Conservation (phyloP, 35 echinoderm and acorn worm species). For the Lytechinus pictus region DNA sequence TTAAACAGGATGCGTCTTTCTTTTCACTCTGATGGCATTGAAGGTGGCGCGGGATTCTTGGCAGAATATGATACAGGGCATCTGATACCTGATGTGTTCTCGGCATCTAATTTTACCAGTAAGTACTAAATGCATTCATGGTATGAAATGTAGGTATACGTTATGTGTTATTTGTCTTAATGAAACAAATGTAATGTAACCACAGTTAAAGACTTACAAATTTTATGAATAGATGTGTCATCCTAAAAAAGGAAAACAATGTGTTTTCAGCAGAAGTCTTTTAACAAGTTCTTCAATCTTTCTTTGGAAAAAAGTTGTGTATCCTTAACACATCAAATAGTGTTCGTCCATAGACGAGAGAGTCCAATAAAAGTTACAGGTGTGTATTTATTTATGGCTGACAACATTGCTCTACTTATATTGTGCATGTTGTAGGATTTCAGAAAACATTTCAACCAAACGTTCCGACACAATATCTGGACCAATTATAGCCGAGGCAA, state of each 20-base stretch:
- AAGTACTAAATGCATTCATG: background rate
- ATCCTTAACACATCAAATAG: no score
- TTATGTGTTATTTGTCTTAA: background rate
- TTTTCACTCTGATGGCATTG: conserved; percentile 24
- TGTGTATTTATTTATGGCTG: no score
- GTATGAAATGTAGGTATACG: background rate
- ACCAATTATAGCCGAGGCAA: background rate
- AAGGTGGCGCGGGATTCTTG: background rate
- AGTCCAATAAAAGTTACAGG: no score
- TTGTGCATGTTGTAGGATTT: background rate
- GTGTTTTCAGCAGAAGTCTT: no score
- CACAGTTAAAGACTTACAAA: background rate
- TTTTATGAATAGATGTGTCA: background rate
- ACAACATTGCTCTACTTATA: no score
- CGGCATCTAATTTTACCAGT: background rate
- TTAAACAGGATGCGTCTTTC: background rate
- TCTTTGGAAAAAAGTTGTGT: no score
- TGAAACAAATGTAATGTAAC: background rate
- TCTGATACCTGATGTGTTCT: background rate
- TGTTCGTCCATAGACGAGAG: no score
- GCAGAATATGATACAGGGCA: background rate
- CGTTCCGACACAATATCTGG: no score
- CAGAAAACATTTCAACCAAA: background rate
- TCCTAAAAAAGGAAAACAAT: background rate
- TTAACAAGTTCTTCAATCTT: no score